Evolutionary conservation across 2,888 invertebrate species (phyloP).

Genomic region (Amaurobius ferox): DNA sequence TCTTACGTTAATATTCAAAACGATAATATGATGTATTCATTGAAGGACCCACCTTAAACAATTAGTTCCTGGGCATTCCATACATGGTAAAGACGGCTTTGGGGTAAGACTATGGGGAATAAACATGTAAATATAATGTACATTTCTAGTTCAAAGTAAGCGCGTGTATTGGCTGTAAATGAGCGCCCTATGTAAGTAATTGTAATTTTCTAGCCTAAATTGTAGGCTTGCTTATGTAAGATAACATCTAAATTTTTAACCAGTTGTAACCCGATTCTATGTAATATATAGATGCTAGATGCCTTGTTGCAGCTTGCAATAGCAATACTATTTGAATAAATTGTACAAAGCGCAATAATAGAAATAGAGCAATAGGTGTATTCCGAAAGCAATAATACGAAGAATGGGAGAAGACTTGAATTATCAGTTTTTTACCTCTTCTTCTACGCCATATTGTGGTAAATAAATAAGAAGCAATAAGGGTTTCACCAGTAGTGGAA

Average conservation of each 20-base stretch:
- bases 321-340: conserved; percentile 31
- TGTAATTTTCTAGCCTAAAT: not conserved
- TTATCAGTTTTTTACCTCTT: conserved; percentile 15
- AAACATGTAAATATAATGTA: conserved; percentile 22
- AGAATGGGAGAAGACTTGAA: conserved; percentile 21
- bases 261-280: conserved; percentile 6
- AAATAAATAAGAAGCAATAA: conserved; percentile 25
- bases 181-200: not conserved
- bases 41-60: too few species aligned
- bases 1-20: too few species aligned
- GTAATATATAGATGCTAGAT: conserved; percentile 53
- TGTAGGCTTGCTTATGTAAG: conserved; percentile 5
- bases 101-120: too few species aligned
- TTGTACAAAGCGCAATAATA: conserved; percentile 67
- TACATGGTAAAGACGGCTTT: too few species aligned
- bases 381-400: conserved; percentile 66
- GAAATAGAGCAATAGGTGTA: conserved; percentile 70
- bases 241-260: not conserved
- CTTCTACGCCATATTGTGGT: conserved; percentile 29
- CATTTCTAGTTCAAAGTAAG: conserved; percentile 36
- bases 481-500: conserved; percentile 23
- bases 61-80: too few species aligned
- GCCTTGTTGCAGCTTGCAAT: conserved; percentile 40
- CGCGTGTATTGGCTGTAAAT: not conserved
- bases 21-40: too few species aligned